phyloP scores from a whole-genome alignment of 2,888 invertebrate species.

The Gastrophysa polygoni region DNA sequence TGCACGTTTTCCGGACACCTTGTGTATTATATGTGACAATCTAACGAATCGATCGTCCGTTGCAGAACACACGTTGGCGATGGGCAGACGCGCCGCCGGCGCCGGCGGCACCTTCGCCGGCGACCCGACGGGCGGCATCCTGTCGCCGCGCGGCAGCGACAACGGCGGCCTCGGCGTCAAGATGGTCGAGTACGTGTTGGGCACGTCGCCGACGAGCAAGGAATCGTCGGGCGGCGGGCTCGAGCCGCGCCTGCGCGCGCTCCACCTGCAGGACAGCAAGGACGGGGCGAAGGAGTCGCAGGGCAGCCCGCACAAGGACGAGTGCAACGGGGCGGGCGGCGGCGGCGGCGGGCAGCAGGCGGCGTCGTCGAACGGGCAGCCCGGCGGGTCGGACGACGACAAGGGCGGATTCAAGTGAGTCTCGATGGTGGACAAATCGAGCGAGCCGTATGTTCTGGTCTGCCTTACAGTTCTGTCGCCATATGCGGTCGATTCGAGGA shows the following conservation, averaged over 20 bases:
- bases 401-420: conserved; percentile 90
- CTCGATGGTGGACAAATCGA: no score
- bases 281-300: conserved; percentile 64
- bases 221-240: conserved; percentile 62
- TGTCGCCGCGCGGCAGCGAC: conserved; percentile 78
- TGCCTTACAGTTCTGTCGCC: no score
- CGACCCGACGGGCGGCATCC: conserved; percentile 61
- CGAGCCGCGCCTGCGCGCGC: conserved; percentile 69
- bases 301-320: conserved; percentile 62
- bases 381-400: conserved; percentile 67
- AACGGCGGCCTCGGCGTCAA: conserved; percentile 94
- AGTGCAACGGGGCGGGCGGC: conserved; percentile 37
- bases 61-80: conserved; percentile 71
- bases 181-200: conserved; percentile 98
- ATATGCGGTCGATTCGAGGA: no score
- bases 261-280: conserved; percentile 65
- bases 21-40: background rate
- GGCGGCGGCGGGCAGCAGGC: conserved; percentile 26
- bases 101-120: conserved; percentile 64
- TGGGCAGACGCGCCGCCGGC: conserved; percentile 73
- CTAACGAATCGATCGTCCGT: conserved; percentile 27
- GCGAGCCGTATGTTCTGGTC: no score
- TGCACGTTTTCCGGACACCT: no score
- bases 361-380: conserved; percentile 49
- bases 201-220: conserved; percentile 85